These are phyloP conservation scores for Phorcus lineatus DNA, from an alignment of 2,888 invertebrate species.

Conservation along the genomic window DNA sequence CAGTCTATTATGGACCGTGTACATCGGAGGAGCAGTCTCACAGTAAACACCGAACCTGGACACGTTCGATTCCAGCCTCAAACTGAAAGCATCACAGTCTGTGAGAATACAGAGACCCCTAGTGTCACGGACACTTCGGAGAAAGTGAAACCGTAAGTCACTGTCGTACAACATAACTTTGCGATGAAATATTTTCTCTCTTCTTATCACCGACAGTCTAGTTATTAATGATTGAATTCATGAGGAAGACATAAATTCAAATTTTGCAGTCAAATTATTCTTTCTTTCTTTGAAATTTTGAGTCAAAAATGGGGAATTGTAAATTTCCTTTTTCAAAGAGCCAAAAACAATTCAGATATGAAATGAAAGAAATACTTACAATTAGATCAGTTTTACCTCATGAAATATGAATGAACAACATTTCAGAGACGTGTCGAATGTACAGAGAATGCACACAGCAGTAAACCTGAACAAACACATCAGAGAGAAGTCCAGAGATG, in stretches of 20 bases:
- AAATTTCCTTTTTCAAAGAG: too few species aligned
- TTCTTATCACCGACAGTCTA: too few species aligned
- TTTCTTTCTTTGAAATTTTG: too few species aligned
- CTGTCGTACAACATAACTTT: too few species aligned
- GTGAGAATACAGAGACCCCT: not conserved
- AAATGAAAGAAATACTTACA: not conserved
- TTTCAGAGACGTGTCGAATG: conserved; percentile 84
- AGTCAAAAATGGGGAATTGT: too few species aligned
- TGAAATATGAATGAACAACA: not conserved
- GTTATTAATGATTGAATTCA: too few species aligned
- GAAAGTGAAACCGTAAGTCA: too few species aligned
- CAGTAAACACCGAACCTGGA: not conserved
- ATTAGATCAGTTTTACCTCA: not conserved
- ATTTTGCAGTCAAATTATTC: too few species aligned
- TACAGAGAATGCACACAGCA: conserved; percentile 98
- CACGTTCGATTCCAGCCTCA: not conserved
- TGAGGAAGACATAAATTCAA: too few species aligned
- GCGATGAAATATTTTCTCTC: too few species aligned
- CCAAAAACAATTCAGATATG: too few species aligned
- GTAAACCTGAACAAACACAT: conserved; percentile 98
- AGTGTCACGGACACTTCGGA: too few species aligned
- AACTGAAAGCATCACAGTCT: not conserved
- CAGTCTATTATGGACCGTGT: conserved; percentile 19
- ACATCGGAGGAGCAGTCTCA: conserved; percentile 5
- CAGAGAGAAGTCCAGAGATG: conserved; percentile 94